Conservation (phyloP, 2,888 invertebrate species). For the Ectemnius lituratus region DNA sequence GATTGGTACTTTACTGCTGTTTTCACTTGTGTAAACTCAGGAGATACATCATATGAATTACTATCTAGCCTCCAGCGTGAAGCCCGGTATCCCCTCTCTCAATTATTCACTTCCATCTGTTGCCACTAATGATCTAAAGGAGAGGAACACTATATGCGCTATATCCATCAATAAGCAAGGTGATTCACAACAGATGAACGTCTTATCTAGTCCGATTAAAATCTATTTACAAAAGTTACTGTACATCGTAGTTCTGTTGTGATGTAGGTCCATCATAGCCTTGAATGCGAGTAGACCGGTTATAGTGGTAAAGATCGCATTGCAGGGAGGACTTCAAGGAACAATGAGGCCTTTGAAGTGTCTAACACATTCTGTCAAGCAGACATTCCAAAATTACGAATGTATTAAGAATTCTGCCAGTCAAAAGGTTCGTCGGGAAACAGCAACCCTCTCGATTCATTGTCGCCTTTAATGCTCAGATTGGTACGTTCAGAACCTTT, state of each 20-base stretch:
- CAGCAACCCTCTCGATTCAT: no score
- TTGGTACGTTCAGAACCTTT: no score
- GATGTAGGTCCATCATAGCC: conserved; percentile 68
- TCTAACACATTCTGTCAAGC: conserved; percentile 50
- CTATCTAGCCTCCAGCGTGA: conserved; percentile 53
- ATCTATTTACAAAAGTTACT: conserved; percentile 69
- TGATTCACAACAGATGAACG: conserved; percentile 67
- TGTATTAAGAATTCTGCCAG: conserved; percentile 17
- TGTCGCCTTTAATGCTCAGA: no score
- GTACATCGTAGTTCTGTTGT: conserved; percentile 58
- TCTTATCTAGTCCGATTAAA: conserved; percentile 64
- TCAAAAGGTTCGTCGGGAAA: no score
- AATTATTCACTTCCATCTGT: conserved; percentile 42
- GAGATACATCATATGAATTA: conserved; percentile 40
- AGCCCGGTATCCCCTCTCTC: conserved; percentile 28
- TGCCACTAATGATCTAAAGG: conserved; percentile 61
- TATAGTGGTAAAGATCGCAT: conserved; percentile 56
- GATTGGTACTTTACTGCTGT: conserved; percentile 5
- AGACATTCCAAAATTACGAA: conserved; percentile 50
- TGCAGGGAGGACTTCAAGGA: conserved; percentile 54
- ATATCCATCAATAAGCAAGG: conserved; percentile 71
- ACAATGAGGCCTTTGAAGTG: conserved; percentile 35
- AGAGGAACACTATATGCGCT: conserved; percentile 71
- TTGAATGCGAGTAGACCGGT: conserved; percentile 66
- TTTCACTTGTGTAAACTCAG: conserved; percentile 19